A percentile compares a stretch with the other conserved stretches of the same genome.
Evolutionary conservation across 1,140 invertebrate genomes (phyloP).

Genomic region (Ridgeia piscesae): DNA sequence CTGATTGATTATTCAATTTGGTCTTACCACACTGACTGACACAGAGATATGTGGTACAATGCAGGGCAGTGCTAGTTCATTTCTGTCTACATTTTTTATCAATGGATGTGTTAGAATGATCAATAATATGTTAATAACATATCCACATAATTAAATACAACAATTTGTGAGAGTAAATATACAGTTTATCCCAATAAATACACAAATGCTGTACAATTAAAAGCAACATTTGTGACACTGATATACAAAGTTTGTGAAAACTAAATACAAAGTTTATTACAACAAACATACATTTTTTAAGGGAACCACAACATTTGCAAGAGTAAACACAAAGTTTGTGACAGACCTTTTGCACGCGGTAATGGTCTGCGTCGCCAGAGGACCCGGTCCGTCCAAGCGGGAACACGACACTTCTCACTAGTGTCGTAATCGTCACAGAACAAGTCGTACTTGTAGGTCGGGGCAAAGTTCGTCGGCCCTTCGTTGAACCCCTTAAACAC

Average conservation of each 20-base stretch:
- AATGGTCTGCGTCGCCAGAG: conserved; percentile 63
- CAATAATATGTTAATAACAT: not conserved
- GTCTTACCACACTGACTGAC: not conserved
- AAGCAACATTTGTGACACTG: not conserved
- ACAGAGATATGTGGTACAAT: not conserved
- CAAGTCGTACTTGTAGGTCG: conserved; percentile 98
- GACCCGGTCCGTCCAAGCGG: conserved; percentile 97
- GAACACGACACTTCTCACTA: conserved; percentile 90
- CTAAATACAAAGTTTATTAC: not conserved
- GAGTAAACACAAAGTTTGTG: not conserved
- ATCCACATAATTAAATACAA: too few species aligned
- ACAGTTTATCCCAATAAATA: too few species aligned
- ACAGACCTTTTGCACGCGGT: not conserved
- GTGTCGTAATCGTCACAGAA: conserved; percentile 99
- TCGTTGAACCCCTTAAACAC: conserved; percentile 93
- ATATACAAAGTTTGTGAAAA: not conserved
- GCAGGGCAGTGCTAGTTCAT: not conserved
- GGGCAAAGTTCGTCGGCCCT: conserved; percentile 87
- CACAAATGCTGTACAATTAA: too few species aligned
- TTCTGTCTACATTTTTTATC: not conserved
- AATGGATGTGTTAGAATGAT: not conserved
- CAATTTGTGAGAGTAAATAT: too few species aligned
- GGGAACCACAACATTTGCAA: not conserved
- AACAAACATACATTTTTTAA: too few species aligned
- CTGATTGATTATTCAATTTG: not conserved